These are phyloP conservation scores for Bufotes viridis DNA, from an alignment of 2,797 vertebrate species.

Conservation along the genomic window DNA sequence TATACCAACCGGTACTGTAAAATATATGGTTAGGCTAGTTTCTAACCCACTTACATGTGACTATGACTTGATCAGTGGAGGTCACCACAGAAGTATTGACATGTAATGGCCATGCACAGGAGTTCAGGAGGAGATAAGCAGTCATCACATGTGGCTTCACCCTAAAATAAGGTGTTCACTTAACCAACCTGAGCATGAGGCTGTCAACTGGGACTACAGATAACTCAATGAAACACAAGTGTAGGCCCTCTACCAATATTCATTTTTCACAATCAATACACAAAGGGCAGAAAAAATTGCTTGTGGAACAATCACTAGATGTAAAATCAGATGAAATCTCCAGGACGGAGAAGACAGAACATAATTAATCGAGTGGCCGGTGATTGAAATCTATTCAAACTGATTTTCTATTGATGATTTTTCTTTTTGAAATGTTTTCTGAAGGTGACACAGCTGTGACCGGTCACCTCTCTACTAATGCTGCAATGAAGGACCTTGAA, in stretches of 20 bases:
- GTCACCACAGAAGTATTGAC: no score
- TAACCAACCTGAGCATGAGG: no score
- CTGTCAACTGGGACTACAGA: background rate
- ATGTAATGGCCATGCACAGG: no score
- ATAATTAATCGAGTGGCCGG: background rate
- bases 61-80: no score
- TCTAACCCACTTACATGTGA: no score
- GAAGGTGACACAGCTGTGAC: background rate
- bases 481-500: background rate
- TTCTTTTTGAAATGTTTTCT: background rate
- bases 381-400: slow-evolving; percentile 14
- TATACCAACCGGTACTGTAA: no score
- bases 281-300: background rate
- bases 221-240: background rate
- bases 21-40: no score
- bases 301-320: background rate
- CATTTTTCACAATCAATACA: background rate
- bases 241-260: background rate
- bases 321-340: background rate
- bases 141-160: no score
- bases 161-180: no score
- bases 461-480: background rate
- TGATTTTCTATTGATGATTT: slow-evolving; percentile 14
- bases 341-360: background rate
- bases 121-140: no score